A percentile compares a stretch with the other conserved stretches of the same genome.
Conservation (phyloP, 2,888 invertebrate species). For the Caenorhabditis sp. region DNA sequence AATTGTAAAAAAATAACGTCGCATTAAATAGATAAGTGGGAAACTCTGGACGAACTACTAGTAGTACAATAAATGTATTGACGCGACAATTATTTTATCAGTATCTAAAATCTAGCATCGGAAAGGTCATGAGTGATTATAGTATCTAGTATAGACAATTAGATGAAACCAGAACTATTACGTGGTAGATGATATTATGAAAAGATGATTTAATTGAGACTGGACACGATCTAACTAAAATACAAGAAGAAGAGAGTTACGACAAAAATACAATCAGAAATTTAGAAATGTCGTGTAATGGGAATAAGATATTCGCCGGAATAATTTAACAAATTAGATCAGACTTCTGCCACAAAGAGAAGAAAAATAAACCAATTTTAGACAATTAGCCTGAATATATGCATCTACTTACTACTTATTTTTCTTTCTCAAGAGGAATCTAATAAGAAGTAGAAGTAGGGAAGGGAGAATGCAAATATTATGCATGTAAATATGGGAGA, state of each 20-base stretch:
- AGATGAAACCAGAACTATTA: not conserved
- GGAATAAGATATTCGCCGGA: conserved; percentile 2
- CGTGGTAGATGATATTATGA: not conserved
- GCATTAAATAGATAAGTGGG: no score
- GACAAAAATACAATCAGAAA: not conserved
- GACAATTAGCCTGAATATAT: conserved; percentile 4
- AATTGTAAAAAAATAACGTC: no score
- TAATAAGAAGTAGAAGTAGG: conserved; percentile 2
- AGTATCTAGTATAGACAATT: no score
- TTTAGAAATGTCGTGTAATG: conserved; percentile 11
- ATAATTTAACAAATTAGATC: not conserved
- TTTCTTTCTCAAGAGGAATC: conserved; percentile 11
- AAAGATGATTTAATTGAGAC: not conserved
- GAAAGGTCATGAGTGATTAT: no score
- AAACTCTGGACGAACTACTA: no score
- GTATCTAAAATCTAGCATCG: no score
- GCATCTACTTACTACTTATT: conserved; percentile 5
- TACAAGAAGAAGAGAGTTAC: not conserved
- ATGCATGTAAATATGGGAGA: conserved; percentile 1
- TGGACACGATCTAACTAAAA: not conserved
- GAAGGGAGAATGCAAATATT: conserved; percentile 4
- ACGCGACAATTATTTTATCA: no score
- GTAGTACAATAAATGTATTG: no score
- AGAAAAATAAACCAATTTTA: conserved; percentile 33
- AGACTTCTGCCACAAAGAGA: not conserved